Base-by-base conservation (phyloP, 2,113 vertebrate species). In the Equus przewalskii region DNA sequence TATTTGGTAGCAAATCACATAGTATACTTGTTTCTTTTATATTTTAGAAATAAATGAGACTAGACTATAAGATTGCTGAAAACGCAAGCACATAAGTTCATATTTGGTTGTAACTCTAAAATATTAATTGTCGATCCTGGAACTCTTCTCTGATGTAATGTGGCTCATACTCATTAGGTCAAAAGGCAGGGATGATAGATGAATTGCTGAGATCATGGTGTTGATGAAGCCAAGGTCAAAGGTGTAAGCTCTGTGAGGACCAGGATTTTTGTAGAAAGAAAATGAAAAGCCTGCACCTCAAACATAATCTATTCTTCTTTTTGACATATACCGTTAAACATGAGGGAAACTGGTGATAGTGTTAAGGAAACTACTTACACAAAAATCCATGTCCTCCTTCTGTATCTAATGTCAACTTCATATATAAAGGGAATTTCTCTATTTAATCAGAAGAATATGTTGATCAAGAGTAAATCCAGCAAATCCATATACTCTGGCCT, bases 131-230 rank as follows among this genome's bases (percentile, higher is more conserved):
- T 89, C 49, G 30, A 26, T 64, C 54, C 6, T 62, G 75, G 26
- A 36, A 73, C 12, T 94, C 51, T 91, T 75, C 44, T 96, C 83
- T 97, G 95, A 95, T 90, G 87, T 84, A 96, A 95, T 94, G n/a
- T 62, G 36, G 75, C 7, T 95, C 76, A 49, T 22, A 78, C 8
- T 89, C 44, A 46, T 80, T 85, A 83, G 80, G 76, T 93, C 83
- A 88, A 82, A 96, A 94, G 46, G 72, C 60, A 88, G 60, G 10
- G 41, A 89, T 95, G 83, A 80, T 64, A 58, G 46, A 96, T 80
- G 54, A 56, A 41, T 58, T 94, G 82, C 58, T 97, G 93, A 97
- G 87, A 89, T 95, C 92, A 85, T 64, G 44, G 51, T 81, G 28
- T 62, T 30, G 26, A 51, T 5, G 70, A 87, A 96, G 46, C 26